Conservation (phyloP, 2,888 invertebrate genomes). For the Ennomos fuscantarius region DNA sequence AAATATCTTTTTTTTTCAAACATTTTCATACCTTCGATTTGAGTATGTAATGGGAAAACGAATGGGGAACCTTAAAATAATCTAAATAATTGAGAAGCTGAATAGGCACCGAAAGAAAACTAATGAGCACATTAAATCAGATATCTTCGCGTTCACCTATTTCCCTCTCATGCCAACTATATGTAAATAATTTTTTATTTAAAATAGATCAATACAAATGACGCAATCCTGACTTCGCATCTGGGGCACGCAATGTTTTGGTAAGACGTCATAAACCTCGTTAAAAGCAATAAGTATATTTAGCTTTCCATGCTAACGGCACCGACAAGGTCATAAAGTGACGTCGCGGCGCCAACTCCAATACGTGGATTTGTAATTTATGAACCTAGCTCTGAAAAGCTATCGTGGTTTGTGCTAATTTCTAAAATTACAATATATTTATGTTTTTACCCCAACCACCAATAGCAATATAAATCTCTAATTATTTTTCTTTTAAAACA, state of each 20-base stretch:
- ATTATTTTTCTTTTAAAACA: too few species aligned
- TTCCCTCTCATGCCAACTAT: conserved; percentile 1
- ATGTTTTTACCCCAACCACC: too few species aligned
- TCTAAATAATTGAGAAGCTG: too few species aligned
- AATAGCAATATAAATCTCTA: too few species aligned
- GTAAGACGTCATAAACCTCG: conserved; percentile 38
- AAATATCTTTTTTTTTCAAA: too few species aligned
- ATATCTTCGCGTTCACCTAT: neutral
- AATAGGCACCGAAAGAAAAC: too few species aligned
- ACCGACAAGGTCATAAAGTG: conserved; percentile 33
- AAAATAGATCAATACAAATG: conserved; percentile 24
- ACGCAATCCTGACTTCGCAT: conserved; percentile 23
- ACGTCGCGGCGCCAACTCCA: conserved; percentile 4
- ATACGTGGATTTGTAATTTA: conserved; percentile 7
- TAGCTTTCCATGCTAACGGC: conserved; percentile 40
- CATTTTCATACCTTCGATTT: too few species aligned
- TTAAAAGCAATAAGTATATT: conserved; percentile 48
- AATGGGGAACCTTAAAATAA: too few species aligned
- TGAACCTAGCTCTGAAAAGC: too few species aligned
- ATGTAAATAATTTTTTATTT: conserved; percentile 7
- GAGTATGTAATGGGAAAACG: too few species aligned
- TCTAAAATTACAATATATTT: too few species aligned
- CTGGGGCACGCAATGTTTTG: conserved; percentile 34
- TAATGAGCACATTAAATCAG: neutral
- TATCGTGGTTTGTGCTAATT: too few species aligned